A percentile compares a stretch with the other conserved stretches of the same genome.
phyloP scores from a whole-genome alignment of 1,140 invertebrate species.

The Copidosoma floridanum region DNA sequence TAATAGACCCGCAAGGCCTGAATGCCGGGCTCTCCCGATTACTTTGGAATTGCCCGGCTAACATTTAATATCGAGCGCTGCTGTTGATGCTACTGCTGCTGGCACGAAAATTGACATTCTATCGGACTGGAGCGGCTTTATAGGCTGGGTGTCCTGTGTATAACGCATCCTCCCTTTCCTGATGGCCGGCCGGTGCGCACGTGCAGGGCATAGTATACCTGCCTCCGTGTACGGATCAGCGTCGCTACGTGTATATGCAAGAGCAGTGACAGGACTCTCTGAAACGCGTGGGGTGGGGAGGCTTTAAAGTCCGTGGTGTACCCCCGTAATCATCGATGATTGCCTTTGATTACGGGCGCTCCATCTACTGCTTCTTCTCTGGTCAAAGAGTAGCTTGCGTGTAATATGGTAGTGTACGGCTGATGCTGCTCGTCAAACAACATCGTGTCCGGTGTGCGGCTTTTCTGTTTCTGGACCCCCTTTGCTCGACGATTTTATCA shows the following conservation, averaged over 20 bases:
- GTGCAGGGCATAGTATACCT: neutral
- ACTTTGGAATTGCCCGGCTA: constrained; percentile 49
- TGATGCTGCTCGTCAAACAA: too few relatives aligned
- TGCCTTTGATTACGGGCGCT: constrained; percentile 54
- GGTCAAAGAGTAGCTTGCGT: neutral
- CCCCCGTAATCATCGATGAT: constrained; percentile 51
- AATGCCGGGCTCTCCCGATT: constrained; percentile 32
- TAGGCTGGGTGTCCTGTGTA: neutral
- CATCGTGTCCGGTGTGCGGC: too few relatives aligned
- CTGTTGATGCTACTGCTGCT: too few relatives aligned
- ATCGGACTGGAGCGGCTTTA: constrained; percentile 17
- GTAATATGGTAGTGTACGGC: too few relatives aligned
- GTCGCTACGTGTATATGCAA: constrained; percentile 27
- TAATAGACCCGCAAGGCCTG: constrained; percentile 6
- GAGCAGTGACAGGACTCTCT: constrained; percentile 48
- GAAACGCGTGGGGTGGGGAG: too few relatives aligned
- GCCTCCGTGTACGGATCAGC: constrained; percentile 21
- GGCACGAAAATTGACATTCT: constrained; percentile 50
- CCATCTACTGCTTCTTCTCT: constrained; percentile 29
- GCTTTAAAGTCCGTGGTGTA: too few relatives aligned
- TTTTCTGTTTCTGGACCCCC: too few relatives aligned
- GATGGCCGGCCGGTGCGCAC: neutral
- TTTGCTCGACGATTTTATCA: too few relatives aligned
- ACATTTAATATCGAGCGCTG: constrained; percentile 47
- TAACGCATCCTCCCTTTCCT: neutral